Conservation (phyloP, 2,113 vertebrate species). For the Neodontobutis hainanensis region DNA sequence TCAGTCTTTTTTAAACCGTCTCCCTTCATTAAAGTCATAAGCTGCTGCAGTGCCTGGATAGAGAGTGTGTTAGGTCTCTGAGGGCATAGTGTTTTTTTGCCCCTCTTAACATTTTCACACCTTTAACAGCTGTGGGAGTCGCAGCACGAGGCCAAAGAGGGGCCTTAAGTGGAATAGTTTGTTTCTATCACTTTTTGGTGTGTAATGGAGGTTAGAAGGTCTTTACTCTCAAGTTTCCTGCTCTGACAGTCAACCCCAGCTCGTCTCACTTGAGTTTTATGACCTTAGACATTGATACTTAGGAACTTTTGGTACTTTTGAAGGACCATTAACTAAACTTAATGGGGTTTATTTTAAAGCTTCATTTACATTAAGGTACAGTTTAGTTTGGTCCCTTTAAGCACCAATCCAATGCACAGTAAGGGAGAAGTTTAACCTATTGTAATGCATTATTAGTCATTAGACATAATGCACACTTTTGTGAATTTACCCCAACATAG, state of each 20-base stretch:
- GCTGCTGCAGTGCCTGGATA: neutral
- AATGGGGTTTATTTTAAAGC: neutral
- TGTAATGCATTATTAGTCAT: too few species aligned
- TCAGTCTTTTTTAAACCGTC: too few species aligned
- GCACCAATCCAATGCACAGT: too few species aligned
- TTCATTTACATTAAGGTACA: too few species aligned
- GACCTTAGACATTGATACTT: conserved; percentile 17
- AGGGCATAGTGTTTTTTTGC: conserved; percentile 12
- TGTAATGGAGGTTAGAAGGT: conserved; percentile 49
- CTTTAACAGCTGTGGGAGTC: conserved; percentile 38
- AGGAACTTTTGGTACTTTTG: conserved; percentile 4
- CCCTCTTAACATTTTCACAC: conserved; percentile 57
- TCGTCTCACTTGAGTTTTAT: conserved; percentile 14
- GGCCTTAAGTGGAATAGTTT: conserved; percentile 57
- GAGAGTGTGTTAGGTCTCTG: conserved; percentile 15
- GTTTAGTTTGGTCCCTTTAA: too few species aligned
- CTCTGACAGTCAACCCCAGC: conserved; percentile 1
- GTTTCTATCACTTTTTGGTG: conserved; percentile 49
- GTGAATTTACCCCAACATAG: too few species aligned
- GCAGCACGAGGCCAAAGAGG: conserved; percentile 11
- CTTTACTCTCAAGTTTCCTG: conserved; percentile 13
- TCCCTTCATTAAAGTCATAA: too few species aligned
- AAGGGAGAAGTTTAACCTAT: too few species aligned
- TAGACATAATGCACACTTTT: too few species aligned
- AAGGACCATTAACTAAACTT: conserved; percentile 1